These are phyloP conservation scores for Amazona guildingii DNA, from an alignment of 2,113 vertebrate species.

Conservation along the genomic window DNA sequence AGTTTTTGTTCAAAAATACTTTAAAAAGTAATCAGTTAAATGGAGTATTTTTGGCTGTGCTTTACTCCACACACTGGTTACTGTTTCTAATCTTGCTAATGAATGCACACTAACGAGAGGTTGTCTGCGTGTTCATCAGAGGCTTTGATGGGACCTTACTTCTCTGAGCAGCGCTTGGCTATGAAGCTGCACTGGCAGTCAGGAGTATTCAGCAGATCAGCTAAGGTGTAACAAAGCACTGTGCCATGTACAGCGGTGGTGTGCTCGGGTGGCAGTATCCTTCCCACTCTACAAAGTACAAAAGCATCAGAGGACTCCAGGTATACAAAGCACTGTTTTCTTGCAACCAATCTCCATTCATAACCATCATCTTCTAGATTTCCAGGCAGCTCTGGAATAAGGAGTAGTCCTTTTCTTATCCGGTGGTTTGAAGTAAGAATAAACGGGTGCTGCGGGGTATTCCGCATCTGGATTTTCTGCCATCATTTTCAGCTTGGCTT, in stretches of 20 bases:
- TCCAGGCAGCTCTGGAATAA: conserved; percentile 84
- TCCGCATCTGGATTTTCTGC: conserved; percentile 93
- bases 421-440: conserved; percentile 92
- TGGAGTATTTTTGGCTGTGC: conserved; percentile 42
- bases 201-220: conserved; percentile 30
- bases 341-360: conserved; percentile 24
- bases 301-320: conserved; percentile 51
- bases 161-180: conserved; percentile 61
- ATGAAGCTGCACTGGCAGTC: conserved; percentile 30
- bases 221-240: neutral
- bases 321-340: conserved; percentile 32
- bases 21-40: conserved; percentile 69
- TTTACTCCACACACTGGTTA: conserved; percentile 46
- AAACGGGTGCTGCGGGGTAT: conserved; percentile 85
- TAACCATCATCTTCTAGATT: conserved; percentile 80
- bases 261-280: conserved; percentile 28
- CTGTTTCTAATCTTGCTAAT: conserved; percentile 65
- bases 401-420: conserved; percentile 95
- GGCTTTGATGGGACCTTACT: conserved; percentile 67
- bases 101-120: conserved; percentile 67
- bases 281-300: conserved; percentile 61
- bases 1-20: conserved; percentile 54
- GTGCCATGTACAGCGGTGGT: neutral
- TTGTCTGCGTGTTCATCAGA: conserved; percentile 66
- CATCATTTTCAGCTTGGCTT: conserved; percentile 99